Conservation (phyloP, 2,113 vertebrate species). For the Pterophyllum scalare region DNA sequence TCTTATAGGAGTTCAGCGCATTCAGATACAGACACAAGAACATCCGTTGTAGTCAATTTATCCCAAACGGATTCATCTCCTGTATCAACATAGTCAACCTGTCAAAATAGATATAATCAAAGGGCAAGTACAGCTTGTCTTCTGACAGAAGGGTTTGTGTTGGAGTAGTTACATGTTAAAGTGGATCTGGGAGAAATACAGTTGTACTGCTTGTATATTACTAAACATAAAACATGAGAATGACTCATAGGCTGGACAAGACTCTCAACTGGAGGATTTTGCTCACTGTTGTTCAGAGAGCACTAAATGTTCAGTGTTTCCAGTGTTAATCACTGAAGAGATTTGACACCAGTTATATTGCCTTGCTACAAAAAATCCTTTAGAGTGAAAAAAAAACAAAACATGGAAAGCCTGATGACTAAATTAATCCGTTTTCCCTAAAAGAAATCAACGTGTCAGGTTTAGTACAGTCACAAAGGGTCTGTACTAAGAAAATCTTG, state of each 20-base stretch:
- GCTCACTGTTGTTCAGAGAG: background rate
- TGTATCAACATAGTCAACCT: background rate
- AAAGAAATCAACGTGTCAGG: background rate
- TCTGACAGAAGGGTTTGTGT: background rate
- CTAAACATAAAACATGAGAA: background rate
- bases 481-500: background rate
- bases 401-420: background rate
- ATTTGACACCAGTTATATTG: background rate
- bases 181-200: slow-evolving; percentile 15
- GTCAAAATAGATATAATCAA: slow-evolving; percentile 4
- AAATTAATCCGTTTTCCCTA: background rate
- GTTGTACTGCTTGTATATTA: slow-evolving; percentile 3
- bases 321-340: background rate
- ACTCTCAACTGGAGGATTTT: background rate
- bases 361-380: background rate
- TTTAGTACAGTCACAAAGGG: no score
- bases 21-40: slow-evolving; percentile 28
- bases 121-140: background rate
- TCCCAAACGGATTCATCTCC: slow-evolving; percentile 28
- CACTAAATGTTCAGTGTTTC: slow-evolving; percentile 13
- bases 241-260: slow-evolving; percentile 21
- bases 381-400: background rate
- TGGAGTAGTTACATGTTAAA: background rate
- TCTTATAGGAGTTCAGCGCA: slow-evolving; percentile 14
- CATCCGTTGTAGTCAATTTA: slow-evolving; percentile 29